These are phyloP conservation scores for Athene noctua DNA, from an alignment of 2,113 vertebrate species.

Conservation along the genomic window DNA sequence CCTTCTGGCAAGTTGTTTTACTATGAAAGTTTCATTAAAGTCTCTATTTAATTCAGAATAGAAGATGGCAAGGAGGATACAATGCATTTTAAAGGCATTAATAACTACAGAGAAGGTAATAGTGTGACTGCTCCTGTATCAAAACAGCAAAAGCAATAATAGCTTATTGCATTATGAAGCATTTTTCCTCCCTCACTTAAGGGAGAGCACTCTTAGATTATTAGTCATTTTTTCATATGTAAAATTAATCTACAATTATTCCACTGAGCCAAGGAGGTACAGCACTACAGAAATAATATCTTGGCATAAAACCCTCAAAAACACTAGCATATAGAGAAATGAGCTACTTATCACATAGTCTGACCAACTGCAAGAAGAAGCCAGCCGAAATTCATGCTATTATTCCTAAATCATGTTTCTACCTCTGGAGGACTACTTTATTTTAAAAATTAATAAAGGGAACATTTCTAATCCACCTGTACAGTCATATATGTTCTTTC, in stretches of 20 bases:
- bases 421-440: background rate
- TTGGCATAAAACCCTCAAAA: background rate
- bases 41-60: constrained; percentile 47
- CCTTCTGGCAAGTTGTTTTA: constrained; percentile 38
- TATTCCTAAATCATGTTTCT: background rate
- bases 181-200: background rate
- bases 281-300: background rate
- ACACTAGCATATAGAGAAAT: background rate
- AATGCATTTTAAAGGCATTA: constrained; percentile 32
- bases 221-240: background rate
- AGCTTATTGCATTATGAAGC: background rate
- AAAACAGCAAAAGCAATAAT: background rate
- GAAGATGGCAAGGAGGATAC: background rate
- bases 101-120: background rate
- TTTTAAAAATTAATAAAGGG: background rate
- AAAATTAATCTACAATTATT: background rate
- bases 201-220: background rate
- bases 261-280: background rate
- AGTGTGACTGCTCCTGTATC: background rate
- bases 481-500: background rate
- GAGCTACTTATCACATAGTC: background rate
- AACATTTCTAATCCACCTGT: background rate
- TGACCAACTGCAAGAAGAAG: background rate
- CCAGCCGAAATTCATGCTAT: background rate
- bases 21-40: constrained; percentile 55